Evolutionary conservation across 2,113 vertebrate species (phyloP).

Genomic region (Eolophus roseicapilla): DNA sequence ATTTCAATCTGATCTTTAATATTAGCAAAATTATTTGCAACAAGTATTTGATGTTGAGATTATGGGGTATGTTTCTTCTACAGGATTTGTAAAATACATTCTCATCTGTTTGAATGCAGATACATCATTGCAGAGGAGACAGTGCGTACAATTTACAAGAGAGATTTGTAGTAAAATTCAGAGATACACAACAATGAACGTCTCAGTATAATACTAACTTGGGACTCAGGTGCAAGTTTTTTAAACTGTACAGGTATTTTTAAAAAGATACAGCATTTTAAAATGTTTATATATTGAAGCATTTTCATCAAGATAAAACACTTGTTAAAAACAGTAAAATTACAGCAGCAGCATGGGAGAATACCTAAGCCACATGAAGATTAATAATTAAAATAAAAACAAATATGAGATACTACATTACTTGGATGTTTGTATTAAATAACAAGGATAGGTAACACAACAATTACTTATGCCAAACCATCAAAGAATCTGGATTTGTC

Average conservation of each 20-base stretch:
- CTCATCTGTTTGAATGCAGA: conserved; percentile 6
- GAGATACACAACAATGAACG: background rate
- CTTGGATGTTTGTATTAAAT: background rate
- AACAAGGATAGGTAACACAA: background rate
- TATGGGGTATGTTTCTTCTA: background rate
- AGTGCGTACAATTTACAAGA: conserved; percentile 22
- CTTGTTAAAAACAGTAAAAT: conserved; percentile 23
- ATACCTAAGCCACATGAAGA: conserved; percentile 4
- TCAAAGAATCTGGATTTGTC: background rate
- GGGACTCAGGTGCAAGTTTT: background rate
- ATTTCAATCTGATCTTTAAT: background rate
- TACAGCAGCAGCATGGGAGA: conserved; percentile 39
- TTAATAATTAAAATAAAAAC: conserved; percentile 18
- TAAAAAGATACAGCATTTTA: conserved; percentile 45
- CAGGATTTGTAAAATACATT: conserved; percentile 35
- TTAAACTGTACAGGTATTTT: conserved; percentile 41
- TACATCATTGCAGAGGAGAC: background rate
- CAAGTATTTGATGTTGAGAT: background rate
- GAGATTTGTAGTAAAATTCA: background rate
- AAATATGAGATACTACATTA: background rate
- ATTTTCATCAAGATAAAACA: conserved; percentile 26
- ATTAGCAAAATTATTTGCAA: background rate
- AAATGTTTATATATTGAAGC: conserved; percentile 51
- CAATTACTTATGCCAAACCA: background rate
- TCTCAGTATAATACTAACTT: background rate